Evolutionary conservation across 2,797 vertebrate genomes (phyloP).

Genomic region (Phrynocephalus forsythii): DNA sequence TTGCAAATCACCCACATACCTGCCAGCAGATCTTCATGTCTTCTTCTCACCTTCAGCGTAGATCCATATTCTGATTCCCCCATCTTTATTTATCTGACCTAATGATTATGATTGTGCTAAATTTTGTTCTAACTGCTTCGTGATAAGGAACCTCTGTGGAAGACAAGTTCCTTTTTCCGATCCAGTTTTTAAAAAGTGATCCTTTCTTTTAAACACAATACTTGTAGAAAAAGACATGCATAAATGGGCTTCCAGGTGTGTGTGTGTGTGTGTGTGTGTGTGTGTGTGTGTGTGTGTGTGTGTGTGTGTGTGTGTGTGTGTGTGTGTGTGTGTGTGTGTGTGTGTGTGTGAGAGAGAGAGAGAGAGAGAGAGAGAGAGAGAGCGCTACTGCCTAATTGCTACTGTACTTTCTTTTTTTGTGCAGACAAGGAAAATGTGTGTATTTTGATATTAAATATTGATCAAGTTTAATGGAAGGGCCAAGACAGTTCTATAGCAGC

Average conservation of each 20-base stretch:
- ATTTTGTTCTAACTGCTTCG: not conserved
- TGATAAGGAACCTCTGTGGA: not conserved
- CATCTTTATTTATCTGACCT: not conserved
- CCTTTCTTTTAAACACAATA: not conserved
- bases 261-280: too few relatives aligned
- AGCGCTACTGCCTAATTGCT: not conserved
- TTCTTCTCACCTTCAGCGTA: not conserved
- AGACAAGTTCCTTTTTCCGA: not conserved
- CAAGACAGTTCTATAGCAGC: conserved; percentile 3
- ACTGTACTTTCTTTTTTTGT: conserved; percentile 34
- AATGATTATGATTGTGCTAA: not conserved
- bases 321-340: too few relatives aligned
- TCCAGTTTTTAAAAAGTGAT: not conserved
- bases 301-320: too few relatives aligned
- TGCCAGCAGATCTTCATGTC: not conserved
- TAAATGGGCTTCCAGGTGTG: not conserved
- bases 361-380: too few relatives aligned
- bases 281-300: too few relatives aligned
- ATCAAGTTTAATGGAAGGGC: conserved; percentile 25
- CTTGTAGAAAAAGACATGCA: not conserved
- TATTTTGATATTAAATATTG: conserved; percentile 49
- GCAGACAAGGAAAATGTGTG: conserved; percentile 40
- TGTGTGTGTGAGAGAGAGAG: too few relatives aligned
- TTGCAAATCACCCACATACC: not conserved
- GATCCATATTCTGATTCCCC: not conserved